Evolutionary conservation across 2,888 invertebrate species (phyloP), one percentile per base, ranked within the genome.

Genomic region (Nasonovia ribisnigri): DNA sequence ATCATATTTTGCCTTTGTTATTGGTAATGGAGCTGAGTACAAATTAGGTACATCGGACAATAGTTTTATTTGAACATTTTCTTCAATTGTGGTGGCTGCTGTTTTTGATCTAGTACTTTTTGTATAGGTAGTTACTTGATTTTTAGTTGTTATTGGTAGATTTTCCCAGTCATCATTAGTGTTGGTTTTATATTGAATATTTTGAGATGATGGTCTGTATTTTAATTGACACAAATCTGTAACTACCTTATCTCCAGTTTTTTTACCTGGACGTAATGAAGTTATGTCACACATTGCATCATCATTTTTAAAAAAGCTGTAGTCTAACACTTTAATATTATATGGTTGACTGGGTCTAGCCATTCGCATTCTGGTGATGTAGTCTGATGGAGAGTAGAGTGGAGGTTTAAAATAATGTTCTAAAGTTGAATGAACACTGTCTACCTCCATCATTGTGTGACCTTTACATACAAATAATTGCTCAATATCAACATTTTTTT

Each of bases 371-470:
- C 93, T 57, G 60, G 94, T 84, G 57, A 93, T 67, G 84, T 94
- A 94, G 57, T 94, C 94, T 48, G 87, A 48, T 84, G 94, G 94
- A 57, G 77, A 88, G 90, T 94, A 93, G 57, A 94, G 93, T n/a
- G 90, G 94, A 42, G 94, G 84, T 24, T 51, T 89, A 67, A 93
- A 93, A 84, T 88, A 48, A 77, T 93, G 89, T n/a, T n/a, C n/a
- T n/a, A n/a, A n/a, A n/a, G n/a, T n/a, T n/a, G n/a, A n/a, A n/a
- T n/a, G n/a, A n/a, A 95, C 95, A 6, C 94, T 94, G 90, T 95
- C 95, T 57, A 95, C 94, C 93, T 95, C 95, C 95, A 95, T 95
- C 94, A 95, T 95, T 24, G 95, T 95, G 94, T 95, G 95, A 0
- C 95, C 95, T 87, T 95, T 95, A 84, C 95, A 95, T 10, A 95